Base-by-base conservation (phyloP, 1,140 invertebrate species). In the Psilanteris sp. region DNA sequence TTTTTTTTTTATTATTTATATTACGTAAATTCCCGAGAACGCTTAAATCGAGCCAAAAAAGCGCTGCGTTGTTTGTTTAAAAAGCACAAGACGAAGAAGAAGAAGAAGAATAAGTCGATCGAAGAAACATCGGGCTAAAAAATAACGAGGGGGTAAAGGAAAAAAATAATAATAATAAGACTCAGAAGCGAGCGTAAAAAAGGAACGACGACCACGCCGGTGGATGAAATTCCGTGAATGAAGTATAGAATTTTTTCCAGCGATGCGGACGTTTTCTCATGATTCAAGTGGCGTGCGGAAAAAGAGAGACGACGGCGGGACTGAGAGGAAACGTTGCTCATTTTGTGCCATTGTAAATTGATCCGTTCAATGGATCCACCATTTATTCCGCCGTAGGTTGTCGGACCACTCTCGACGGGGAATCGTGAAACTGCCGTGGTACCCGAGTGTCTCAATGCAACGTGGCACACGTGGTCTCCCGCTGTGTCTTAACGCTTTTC, bases 321-420 rank as follows among this genome's bases (percentile, higher is more conserved):
- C 55, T 41, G 62, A 76, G 70, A 79, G 52, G 75, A 64, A 79
- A 79, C 78, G 72, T 41, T 77, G 79, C 72, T 81, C 82, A 62
- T 72, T 77, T 77, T 59, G 62, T 67, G 74, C 67, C 74, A 77
- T 77, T 77, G 67, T 77, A 67, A 77, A 77, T 77, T 77, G 67
- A 77, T 72, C 74, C 74, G 74, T 77, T 77, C 74, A 77, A 77
- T 77, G 74, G 59, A 67, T 67, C 61, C 67, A 61, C 22, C 74
- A 71, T 77, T 77, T 77, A 71, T 76, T 64, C 73, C 44, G 31
- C 36, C 52, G 57, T 70, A 68, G 59, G 66, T 52, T 54, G 57
- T 64, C 64, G 72, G 72, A 54, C 55, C 62, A 54, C 64, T 68
- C 64, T 68, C 66, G 57, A 64, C 66, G 73, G 73, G 73, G 66